phyloP scores from a whole-genome alignment of 2,888 invertebrate genomes.

The Agrochola lota region DNA sequence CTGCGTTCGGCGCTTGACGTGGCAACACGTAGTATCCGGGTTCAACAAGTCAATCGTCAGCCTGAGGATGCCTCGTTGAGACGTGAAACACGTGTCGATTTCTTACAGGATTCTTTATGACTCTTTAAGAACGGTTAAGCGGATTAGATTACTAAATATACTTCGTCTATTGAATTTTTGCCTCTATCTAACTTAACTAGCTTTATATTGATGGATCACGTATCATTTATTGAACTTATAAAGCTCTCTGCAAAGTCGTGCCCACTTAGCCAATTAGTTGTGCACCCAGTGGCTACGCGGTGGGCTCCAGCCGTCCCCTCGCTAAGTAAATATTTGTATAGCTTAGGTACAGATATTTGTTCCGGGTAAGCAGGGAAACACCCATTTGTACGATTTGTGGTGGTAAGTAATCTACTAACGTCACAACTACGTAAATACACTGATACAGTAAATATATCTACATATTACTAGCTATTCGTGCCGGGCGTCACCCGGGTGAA shows the following conservation, averaged over 20 bases:
- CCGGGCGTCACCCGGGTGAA: neutral
- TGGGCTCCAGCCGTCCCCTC: neutral
- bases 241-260: conserved; percentile 1
- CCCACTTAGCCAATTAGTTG: neutral
- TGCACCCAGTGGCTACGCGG: neutral
- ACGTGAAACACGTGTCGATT: too few species aligned
- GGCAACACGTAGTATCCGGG: too few species aligned
- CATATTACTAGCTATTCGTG: neutral
- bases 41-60: too few species aligned
- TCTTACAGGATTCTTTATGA: too few species aligned
- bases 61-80: too few species aligned
- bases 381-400: conserved; percentile 4
- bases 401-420: conserved; percentile 19
- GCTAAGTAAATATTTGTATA: conserved; percentile 8
- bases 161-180: too few species aligned
- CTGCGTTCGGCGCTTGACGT: too few species aligned
- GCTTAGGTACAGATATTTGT: neutral
- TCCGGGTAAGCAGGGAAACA: neutral
- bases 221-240: neutral
- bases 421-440: neutral
- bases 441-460: conserved; percentile 2
- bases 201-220: neutral
- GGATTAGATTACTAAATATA: too few species aligned
- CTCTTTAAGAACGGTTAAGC: too few species aligned
- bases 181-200: too few species aligned